Evolutionary conservation across 2,797 vertebrate genomes (phyloP).

Genomic region (Lemur catta): DNA sequence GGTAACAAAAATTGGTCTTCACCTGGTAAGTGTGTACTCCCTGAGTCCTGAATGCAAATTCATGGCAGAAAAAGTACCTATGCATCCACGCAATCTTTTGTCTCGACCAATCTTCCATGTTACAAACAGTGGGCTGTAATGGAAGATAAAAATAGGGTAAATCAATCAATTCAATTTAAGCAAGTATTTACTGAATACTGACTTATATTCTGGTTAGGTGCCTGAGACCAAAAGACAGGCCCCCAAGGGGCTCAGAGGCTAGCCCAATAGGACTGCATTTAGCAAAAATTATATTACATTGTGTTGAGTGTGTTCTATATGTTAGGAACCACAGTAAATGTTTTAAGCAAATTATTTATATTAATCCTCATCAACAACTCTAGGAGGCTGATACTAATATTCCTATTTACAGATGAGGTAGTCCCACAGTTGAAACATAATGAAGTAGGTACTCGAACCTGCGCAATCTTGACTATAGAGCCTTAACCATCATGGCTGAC

Average conservation of each 20-base stretch:
- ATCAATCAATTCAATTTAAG: conserved; percentile 65
- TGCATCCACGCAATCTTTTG: conserved; percentile 99
- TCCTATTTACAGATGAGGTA: conserved; percentile 23
- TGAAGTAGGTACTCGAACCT: conserved; percentile 34
- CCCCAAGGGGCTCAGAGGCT: background rate
- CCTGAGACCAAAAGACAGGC: conserved; percentile 29
- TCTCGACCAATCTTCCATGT: conserved; percentile 99
- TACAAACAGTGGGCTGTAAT: conserved; percentile 97
- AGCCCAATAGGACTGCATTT: background rate
- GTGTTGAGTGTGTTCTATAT: background rate
- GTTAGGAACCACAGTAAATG: background rate
- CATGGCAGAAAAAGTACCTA: conserved; percentile 99
- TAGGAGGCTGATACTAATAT: background rate
- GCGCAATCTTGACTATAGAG: background rate
- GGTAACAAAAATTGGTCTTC: conserved; percentile 82
- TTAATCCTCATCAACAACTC: conserved; percentile 29
- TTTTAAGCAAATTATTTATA: conserved; percentile 30
- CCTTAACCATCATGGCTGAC: background rate
- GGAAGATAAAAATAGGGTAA: conserved; percentile 74
- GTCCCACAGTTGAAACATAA: conserved; percentile 16
- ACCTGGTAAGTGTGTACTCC: conserved; percentile 99
- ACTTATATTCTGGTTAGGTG: conserved; percentile 23
- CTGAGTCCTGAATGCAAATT: conserved; percentile 99
- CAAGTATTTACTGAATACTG: conserved; percentile 43
- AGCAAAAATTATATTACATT: conserved; percentile 15